phyloP scores from a whole-genome alignment of 1,140 invertebrate genomes.

The Agrypnia vestita region DNA sequence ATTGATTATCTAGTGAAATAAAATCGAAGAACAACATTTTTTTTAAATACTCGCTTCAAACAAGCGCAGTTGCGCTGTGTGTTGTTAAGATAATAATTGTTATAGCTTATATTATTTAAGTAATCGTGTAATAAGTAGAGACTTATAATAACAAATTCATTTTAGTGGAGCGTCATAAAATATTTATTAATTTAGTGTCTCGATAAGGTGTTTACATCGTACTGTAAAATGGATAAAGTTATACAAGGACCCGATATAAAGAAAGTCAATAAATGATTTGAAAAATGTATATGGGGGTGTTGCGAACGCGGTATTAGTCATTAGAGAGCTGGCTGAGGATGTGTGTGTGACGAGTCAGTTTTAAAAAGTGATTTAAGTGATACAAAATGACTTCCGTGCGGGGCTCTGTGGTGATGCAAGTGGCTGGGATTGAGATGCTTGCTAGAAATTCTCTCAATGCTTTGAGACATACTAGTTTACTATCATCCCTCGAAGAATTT shows the following conservation, averaged over 20 bases:
- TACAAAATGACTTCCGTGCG: slow-evolving; percentile 44
- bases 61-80: too few species aligned
- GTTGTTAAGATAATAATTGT: too few species aligned
- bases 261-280: background rate
- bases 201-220: background rate
- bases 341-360: background rate
- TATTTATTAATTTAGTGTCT: too few species aligned
- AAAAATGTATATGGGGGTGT: background rate
- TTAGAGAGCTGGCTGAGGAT: background rate
- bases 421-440: slow-evolving; percentile 67
- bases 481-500: slow-evolving; percentile 69
- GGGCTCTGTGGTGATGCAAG: slow-evolving; percentile 69
- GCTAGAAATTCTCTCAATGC: slow-evolving; percentile 70
- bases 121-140: too few species aligned
- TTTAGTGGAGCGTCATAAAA: too few species aligned
- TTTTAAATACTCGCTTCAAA: background rate
- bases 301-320: background rate
- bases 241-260: background rate
- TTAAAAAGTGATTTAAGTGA: slow-evolving; percentile 22
- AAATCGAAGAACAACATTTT: background rate
- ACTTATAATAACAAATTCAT: too few species aligned
- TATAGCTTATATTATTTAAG: too few species aligned
- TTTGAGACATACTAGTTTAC: slow-evolving; percentile 66
- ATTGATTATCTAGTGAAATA: slow-evolving; percentile 21
- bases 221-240: background rate